Conservation (phyloP, 1,140 invertebrate species). For the Tachypleus tridentatus region DNA sequence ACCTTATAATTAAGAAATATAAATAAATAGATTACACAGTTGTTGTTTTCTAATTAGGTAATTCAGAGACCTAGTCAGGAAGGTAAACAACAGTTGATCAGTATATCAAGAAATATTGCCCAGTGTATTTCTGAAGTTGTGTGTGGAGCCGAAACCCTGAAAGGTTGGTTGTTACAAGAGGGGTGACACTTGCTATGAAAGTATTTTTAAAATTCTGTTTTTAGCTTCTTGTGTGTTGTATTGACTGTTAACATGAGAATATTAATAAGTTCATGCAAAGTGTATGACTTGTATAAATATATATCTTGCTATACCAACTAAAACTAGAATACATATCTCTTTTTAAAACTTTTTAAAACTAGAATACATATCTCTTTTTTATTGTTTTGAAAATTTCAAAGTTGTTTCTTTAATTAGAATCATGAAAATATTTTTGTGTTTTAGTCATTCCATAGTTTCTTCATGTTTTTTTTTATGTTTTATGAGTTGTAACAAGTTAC, state of each 20-base stretch:
- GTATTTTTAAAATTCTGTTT: constrained; percentile 1
- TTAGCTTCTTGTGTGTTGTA: background rate
- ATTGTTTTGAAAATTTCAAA: no score
- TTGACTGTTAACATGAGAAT: background rate
- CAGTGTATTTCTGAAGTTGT: constrained; percentile 82
- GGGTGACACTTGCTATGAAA: background rate
- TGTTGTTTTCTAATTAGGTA: constrained; percentile 22
- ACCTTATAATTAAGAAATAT: no score
- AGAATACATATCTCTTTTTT: no score
- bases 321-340: no score
- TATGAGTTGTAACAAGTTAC: no score
- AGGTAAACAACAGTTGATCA: constrained; percentile 50
- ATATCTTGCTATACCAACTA: no score
- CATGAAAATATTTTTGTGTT: no score
- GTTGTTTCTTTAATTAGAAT: no score
- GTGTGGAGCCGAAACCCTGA: constrained; percentile 73
- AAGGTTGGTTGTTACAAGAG: constrained; percentile 45
- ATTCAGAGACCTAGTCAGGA: constrained; percentile 40
- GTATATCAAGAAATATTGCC: constrained; percentile 69
- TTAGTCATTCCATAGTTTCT: no score
- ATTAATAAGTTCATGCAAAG: background rate
- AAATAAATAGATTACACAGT: no score
- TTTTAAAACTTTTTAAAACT: no score
- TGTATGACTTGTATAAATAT: constrained; percentile 2
- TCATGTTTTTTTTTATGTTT: no score